phyloP scores from a whole-genome alignment of 2,888 invertebrate genomes.

The Lasioglossum pauxillum region DNA sequence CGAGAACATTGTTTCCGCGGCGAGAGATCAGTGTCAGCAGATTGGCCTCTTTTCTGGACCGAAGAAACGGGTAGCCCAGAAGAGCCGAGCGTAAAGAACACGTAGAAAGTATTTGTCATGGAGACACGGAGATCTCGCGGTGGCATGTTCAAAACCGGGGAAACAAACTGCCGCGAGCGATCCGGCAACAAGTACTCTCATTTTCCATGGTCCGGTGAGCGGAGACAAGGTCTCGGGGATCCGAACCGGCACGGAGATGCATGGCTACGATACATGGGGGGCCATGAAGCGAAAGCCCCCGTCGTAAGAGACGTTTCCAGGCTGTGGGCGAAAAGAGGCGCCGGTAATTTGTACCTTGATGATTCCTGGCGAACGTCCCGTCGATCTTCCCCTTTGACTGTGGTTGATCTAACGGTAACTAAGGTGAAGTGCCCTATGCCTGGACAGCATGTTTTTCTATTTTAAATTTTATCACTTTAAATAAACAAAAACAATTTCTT shows the following conservation, averaged over 20 bases:
- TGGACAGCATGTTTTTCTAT: too few species aligned
- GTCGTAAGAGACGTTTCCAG: conserved; percentile 20
- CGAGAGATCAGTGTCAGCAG: conserved; percentile 56
- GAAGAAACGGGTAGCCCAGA: conserved; percentile 43
- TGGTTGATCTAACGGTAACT: too few species aligned
- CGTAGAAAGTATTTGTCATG: conserved; percentile 69
- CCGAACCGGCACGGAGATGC: conserved; percentile 42
- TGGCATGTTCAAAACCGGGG: conserved; percentile 51
- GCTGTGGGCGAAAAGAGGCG: not conserved
- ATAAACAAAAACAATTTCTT: too few species aligned
- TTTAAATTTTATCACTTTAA: too few species aligned
- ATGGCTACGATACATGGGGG: conserved; percentile 31
- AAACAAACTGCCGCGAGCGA: conserved; percentile 52
- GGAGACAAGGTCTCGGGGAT: conserved; percentile 73
- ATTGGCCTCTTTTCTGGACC: conserved; percentile 51
- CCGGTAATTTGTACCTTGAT: conserved; percentile 73
- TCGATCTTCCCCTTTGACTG: too few species aligned
- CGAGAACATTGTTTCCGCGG: conserved; percentile 22
- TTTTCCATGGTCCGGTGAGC: conserved; percentile 75
- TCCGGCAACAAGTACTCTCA: conserved; percentile 69
- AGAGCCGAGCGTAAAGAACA: conserved; percentile 55
- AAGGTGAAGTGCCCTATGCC: too few species aligned
- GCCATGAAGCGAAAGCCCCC: conserved; percentile 16
- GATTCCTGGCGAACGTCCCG: conserved; percentile 63
- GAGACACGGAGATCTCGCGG: conserved; percentile 43